Conservation (phyloP, 2,797 vertebrate species). For the Lindbergichthys nudifrons region DNA sequence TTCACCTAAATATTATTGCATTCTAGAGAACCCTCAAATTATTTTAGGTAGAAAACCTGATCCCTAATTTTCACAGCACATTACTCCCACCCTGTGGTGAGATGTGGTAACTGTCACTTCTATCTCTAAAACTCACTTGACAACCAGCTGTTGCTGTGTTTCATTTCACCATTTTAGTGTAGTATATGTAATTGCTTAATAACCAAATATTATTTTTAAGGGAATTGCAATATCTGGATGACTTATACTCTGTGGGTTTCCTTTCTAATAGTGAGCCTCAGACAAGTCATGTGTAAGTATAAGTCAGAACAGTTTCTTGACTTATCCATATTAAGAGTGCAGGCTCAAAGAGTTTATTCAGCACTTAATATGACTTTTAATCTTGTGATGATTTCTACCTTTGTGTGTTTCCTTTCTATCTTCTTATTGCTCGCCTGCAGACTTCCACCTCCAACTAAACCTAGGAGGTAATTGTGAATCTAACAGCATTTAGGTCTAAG, state of each 20-base stretch:
- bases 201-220: neutral
- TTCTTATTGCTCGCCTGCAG: slow-evolving; percentile 53
- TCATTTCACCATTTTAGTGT: slow-evolving; percentile 2
- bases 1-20: slow-evolving; percentile 37
- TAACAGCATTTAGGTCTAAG: slow-evolving; percentile 1
- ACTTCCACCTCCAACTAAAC: slow-evolving; percentile 63
- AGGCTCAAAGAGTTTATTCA: neutral
- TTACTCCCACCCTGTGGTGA: slow-evolving; percentile 77
- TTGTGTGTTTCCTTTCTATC: slow-evolving; percentile 23
- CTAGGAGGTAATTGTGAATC: slow-evolving; percentile 64
- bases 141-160: neutral
- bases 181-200: neutral
- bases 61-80: slow-evolving; percentile 18
- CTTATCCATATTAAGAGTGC: neutral
- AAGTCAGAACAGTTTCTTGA: slow-evolving; percentile 24
- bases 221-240: slow-evolving; percentile 18
- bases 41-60: neutral
- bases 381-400: slow-evolving; percentile 12
- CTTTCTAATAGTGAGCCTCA: slow-evolving; percentile 60
- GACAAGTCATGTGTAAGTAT: slow-evolving; percentile 74
- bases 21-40: neutral
- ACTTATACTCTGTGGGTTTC: slow-evolving; percentile 42
- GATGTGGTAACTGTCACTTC: slow-evolving; percentile 26
- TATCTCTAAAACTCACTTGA: neutral
- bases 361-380: slow-evolving; percentile 15